These are phyloP conservation scores for Spea hammondii DNA, from an alignment of 2,797 vertebrate species.

Conservation along the genomic window DNA sequence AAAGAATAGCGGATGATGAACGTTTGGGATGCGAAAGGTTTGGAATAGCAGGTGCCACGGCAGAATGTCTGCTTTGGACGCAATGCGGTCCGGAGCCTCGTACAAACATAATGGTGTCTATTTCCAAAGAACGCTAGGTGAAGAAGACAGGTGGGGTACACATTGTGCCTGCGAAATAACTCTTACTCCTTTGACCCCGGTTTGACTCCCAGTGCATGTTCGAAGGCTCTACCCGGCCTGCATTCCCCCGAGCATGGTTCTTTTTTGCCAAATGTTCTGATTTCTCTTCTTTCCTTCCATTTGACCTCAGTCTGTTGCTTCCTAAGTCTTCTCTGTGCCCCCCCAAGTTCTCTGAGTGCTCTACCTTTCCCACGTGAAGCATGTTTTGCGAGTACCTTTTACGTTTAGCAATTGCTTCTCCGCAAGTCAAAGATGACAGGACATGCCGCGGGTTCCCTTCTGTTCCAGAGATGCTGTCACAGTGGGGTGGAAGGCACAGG, in stretches of 20 bases:
- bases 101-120: not conserved
- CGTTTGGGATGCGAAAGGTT: not conserved
- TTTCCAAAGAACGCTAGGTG: not conserved
- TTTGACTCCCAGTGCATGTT: constrained; percentile 27
- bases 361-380: constrained; percentile 53
- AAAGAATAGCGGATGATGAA: not conserved
- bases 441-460: not conserved
- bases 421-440: constrained; percentile 31
- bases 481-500: constrained; percentile 11
- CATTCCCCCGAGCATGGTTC: constrained; percentile 20
- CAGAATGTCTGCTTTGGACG: not conserved
- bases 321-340: not conserved
- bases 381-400: constrained; percentile 52
- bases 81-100: not conserved
- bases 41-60: not conserved
- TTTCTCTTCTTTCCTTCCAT: not conserved
- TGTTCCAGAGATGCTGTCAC: constrained; percentile 4
- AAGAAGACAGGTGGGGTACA: not conserved
- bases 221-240: not conserved
- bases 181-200: not conserved
- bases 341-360: not conserved
- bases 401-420: constrained; percentile 9
- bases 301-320: not conserved
- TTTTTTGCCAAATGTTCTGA: not conserved
- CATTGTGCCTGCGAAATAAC: constrained; percentile 4